A percentile compares a stretch with the other conserved stretches of the same genome.
These are phyloP conservation scores for Mormyrus iriodes DNA, from an alignment of 2,113 vertebrate genomes.

Conservation along the genomic window DNA sequence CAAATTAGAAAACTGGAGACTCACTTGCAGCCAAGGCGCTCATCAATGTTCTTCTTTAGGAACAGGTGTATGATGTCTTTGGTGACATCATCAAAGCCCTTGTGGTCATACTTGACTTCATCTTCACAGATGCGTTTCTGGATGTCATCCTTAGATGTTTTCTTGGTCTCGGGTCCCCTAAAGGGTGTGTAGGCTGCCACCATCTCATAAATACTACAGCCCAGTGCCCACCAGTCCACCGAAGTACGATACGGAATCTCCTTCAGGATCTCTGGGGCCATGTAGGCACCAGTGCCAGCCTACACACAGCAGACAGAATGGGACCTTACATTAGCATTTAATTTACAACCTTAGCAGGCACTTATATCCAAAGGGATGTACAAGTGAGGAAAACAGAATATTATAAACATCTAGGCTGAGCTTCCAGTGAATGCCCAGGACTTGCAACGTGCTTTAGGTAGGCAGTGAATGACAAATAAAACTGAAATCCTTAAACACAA, in stretches of 20 bases:
- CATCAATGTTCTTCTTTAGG: conserved; percentile 77
- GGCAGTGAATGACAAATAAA: neutral
- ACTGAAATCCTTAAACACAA: neutral
- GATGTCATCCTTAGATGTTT: conserved; percentile 81
- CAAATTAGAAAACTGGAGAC: neutral
- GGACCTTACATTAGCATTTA: neutral
- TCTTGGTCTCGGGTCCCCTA: conserved; percentile 70
- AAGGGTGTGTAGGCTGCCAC: conserved; percentile 84
- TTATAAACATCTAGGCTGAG: neutral
- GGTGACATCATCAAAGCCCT: conserved; percentile 68
- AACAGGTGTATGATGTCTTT: conserved; percentile 80
- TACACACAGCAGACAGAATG: conserved; percentile 33
- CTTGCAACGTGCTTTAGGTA: neutral
- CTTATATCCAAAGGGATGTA: neutral
- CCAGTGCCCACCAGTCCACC: conserved; percentile 93
- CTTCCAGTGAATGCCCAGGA: neutral
- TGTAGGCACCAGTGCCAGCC: conserved; percentile 90
- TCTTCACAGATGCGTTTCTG: conserved; percentile 80
- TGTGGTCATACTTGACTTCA: conserved; percentile 75
- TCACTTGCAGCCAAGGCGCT: conserved; percentile 85
- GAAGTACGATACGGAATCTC: conserved; percentile 80
- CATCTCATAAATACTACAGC: conserved; percentile 92
- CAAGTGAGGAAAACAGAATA: neutral
- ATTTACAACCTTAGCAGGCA: neutral
- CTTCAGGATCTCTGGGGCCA: conserved; percentile 86